Base-by-base conservation (phyloP, 1,140 invertebrate species). In the Formica selysi region DNA sequence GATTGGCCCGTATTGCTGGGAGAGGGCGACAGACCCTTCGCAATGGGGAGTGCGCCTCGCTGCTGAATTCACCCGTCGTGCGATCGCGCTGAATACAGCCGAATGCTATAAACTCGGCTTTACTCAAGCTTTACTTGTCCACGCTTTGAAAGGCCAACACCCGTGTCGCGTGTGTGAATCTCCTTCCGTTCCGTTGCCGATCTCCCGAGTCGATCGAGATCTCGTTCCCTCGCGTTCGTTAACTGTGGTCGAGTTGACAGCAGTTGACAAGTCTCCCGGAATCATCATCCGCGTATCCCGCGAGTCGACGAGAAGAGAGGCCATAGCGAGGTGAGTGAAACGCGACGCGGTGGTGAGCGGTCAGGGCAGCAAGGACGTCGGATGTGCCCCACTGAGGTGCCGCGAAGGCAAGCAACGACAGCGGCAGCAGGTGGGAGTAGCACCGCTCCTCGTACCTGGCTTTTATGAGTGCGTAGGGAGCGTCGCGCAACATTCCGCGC, bases 381-480 rank as follows among this genome's bases (percentile, higher is more conserved):
- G 79, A 83, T 83, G 51, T 81, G 6, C 64, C 64, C 32, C 78
- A 80, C 68, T 83, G 79, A 83, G 2, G 19, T 57, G 26, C 71
- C 29, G n/a, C 48, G 54, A 74, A 68, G 26, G 79, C 54, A 13
- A 83, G 26, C 54, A 44, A 48, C 68, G 54, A 61, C 54, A 74
- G n/a, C 51, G 36, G 36, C 41, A 59, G 54, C 68, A 83, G 68
- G 79, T 83, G 79, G 79, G 68, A 83, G 79, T 83, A 73, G 38
- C 13, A 57, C 51, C 78, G 78, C 78, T 80, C 54, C 68, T 61
- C 36, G 38, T 44, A 74, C 19, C 79, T 62, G 54, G 57, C 38
- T 83, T 83, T 74, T 73, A 61, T 83, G 68, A 61, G 79, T 61
- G 48, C 48, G 68, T 81, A 81, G 79, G 79, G 79, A 81, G 79